Conservation (phyloP, 2,113 vertebrate species). For the zebrafish (Danio rerio) region DNA sequence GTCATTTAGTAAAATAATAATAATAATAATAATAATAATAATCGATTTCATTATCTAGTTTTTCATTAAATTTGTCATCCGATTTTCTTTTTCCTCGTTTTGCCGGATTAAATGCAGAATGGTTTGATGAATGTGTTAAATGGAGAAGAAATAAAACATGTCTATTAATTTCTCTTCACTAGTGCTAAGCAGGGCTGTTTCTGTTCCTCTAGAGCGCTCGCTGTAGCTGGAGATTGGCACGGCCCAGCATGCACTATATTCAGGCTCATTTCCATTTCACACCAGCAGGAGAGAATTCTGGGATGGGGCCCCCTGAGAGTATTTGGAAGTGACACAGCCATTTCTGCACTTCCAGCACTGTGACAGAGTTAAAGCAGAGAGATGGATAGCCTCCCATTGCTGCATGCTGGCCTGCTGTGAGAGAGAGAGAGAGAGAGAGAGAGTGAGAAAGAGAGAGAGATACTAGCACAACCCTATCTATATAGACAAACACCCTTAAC, state of each 20-base stretch:
- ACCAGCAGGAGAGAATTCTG: slow-evolving; percentile 29
- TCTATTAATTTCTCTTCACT: not conserved
- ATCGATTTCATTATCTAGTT: too few relatives aligned
- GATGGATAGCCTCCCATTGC: slow-evolving; percentile 45
- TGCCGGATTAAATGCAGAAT: not conserved
- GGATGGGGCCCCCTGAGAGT: slow-evolving; percentile 36
- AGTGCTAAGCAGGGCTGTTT: slow-evolving; percentile 1
- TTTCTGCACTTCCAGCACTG: slow-evolving; percentile 44
- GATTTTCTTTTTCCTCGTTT: not conserved
- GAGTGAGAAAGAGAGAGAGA: not conserved
- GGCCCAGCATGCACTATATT: slow-evolving; percentile 37
- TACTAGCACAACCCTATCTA: not conserved
- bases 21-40: too few relatives aligned
- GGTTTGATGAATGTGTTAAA: slow-evolving; percentile 21
- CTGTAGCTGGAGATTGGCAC: slow-evolving; percentile 33
- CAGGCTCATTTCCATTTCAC: slow-evolving; percentile 50
- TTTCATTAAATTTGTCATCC: too few relatives aligned
- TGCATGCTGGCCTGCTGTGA: slow-evolving; percentile 33
- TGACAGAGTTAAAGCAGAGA: slow-evolving; percentile 32
- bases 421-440: not conserved
- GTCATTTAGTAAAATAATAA: too few relatives aligned
- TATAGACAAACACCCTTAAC: not conserved
- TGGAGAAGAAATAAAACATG: not conserved
- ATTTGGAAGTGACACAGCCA: slow-evolving; percentile 47
- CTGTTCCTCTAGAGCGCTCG: slow-evolving; percentile 12